Base-by-base conservation (phyloP, 2,113 vertebrate species). In the Urocynchramus pylzowi region DNA sequence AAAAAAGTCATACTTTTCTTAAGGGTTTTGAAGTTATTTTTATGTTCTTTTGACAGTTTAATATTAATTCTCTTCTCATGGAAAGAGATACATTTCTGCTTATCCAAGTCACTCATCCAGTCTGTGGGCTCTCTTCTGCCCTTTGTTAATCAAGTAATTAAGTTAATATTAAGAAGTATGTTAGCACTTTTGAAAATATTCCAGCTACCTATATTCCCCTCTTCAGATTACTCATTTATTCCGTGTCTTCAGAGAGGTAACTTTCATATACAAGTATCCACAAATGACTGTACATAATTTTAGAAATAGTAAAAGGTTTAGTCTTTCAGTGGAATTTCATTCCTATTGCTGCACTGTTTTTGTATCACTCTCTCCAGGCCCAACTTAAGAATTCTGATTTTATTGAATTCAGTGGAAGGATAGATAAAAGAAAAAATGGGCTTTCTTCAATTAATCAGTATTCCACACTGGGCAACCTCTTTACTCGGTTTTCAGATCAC, bases 201-300 rank as follows among this genome's bases (percentile, higher is more conserved):
- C 14, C 71, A 84, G 80, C 97, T 97, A 44, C 89, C 56, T 87
- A 97, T 88, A 83, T 97, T 96, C 95, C 93, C 97, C 95, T 98
- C 97, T 97, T 98, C 95, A 98, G 96, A 98, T 98, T 94, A 75
- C 87, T 97, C 63, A 76, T 82, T 60, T 96, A 37, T 95, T 94
- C 16, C 1, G 6, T 96, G 67, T 70, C 56, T 96, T 96, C 82
- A 92, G 84, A 93, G 91, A 92, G 64, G 76, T 81, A 76, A 65
- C 47, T 87, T 96, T 53, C 23, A 41, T 71, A 53, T 90, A 26
- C 53, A 68, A 20, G 16, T 41, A 42, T 75, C 41, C 47, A 27
- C 52, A 94, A 30, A 47, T 87, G 39, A 76, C 50, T 93, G 2
- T 70, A 18, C 35, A 73, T 77, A 74, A 68, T 95, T 95, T 95